Conservation (phyloP, 2,888 invertebrate genomes). For the Eledone cirrhosa region DNA sequence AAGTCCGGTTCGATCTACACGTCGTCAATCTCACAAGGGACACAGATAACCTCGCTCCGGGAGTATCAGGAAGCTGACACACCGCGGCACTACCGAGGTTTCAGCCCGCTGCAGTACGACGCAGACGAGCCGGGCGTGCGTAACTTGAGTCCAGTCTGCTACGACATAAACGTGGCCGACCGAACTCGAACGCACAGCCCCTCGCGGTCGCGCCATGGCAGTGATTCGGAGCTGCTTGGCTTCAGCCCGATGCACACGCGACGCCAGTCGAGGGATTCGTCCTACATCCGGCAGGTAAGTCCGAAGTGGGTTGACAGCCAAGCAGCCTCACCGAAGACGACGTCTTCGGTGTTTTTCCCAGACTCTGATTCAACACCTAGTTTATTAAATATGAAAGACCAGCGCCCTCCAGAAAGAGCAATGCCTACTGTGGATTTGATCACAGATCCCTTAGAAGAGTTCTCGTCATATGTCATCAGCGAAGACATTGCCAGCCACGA, state of each 20-base stretch:
- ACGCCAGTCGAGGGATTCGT: constrained; percentile 46
- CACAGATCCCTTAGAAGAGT: constrained; percentile 34
- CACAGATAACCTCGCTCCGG: constrained; percentile 44
- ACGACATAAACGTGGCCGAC: too few species aligned
- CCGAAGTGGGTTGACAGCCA: constrained; percentile 53
- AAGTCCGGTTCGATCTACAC: constrained; percentile 1
- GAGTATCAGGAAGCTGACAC: constrained; percentile 36
- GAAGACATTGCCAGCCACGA: constrained; percentile 37
- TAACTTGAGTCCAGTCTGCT: constrained; percentile 44
- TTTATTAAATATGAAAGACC: neutral
- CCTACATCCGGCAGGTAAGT: constrained; percentile 47
- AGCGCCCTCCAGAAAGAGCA: constrained; percentile 15
- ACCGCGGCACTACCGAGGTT: constrained; percentile 39
- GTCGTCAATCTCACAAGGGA: neutral
- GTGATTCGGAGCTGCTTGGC: constrained; percentile 52
- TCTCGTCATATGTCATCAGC: constrained; percentile 33
- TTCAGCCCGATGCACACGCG: constrained; percentile 50
- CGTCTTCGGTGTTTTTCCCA: constrained; percentile 53
- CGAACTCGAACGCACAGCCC: constrained; percentile 52
- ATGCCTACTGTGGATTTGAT: constrained; percentile 36
- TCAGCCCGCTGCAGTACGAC: constrained; percentile 51
- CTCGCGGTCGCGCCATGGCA: constrained; percentile 51
- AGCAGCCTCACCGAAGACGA: constrained; percentile 51
- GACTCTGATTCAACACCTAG: constrained; percentile 50
- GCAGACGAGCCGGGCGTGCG: constrained; percentile 50